Evolutionary conservation across 2,888 invertebrate species (phyloP), one percentile per base, ranked within the genome.

Genomic region (Agapostemon virescens): DNA sequence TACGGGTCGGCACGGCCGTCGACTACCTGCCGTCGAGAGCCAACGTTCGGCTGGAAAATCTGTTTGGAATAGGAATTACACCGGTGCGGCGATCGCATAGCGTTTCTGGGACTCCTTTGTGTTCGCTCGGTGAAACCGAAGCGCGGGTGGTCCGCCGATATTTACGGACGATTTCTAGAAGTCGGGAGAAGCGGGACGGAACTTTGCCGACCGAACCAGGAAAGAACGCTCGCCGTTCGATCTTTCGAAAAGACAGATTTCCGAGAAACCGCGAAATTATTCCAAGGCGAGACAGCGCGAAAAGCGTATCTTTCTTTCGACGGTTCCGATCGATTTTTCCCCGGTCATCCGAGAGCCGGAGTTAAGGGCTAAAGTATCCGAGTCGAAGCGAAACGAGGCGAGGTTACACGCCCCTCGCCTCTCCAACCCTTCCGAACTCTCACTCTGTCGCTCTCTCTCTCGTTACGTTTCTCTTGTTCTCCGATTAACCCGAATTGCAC

Each of bases 401-500:
- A 26, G 73, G 69, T 75, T 70, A 66, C 80, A 69, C 61, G 64
- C 13, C 52, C 52, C 11, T n/a, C 49, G 11, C 23, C 23, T 45
- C 58, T 40, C 55, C 26, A 42, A 40, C 69, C 40, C 69, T 78
- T 68, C 49, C 49, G 26, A n/a, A n/a, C 69, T 67, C 68, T 64
- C 69, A 84, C n/a, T n/a, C n/a, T 81, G 79, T 83, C 83, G 73
- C 82, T 83, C 81, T 69, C 78, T 71, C 81, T 7, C 26, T 7
- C 55, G 13, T 13, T 26, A 15, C 13, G 55, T 55, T 55, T 55
- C 55, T 75, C 81, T 74, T 81, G 76, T 79, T 74, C 82, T 70
- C 58, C 82, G 78, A 82, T 84, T 82, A 85, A 85, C 84, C 82
- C 84, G 84, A 82, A 85, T 82, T 81, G 77, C 74, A 82, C 84